Evolutionary conservation across 2,888 invertebrate species (phyloP), one percentile per base, ranked within the genome.

Genomic region (Plebejus melissa): DNA sequence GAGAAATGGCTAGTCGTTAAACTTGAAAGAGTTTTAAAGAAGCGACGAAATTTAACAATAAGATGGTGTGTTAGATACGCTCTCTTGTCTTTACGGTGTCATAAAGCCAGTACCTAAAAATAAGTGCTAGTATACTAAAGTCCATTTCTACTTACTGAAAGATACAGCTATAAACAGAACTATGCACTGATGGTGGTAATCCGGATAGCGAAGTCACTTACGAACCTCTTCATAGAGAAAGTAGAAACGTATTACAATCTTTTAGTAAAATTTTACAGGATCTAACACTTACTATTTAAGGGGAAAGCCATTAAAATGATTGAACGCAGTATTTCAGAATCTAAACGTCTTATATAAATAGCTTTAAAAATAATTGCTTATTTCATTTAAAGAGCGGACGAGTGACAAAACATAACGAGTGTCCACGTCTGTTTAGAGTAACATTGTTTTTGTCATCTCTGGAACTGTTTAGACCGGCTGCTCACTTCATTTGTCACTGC

Each of bases 401-500:
- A 65, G 65, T 9, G 32, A 13, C 32, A 65, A 65, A 65, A 65
- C 65, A 65, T 36, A 65, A 65, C 32, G 32, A 32, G 32, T 65
- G 65, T 32, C 65, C 57, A 57, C 36, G 32, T 74, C 41, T 32
- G 28, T 22, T 60, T 22, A 41, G 65, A 65, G 69, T 54, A 11
- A 41, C 70, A 46, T 71, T 71, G 71, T 71, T 71, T 71, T 71
- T 46, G 41, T 71, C 71, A 46, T 41, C 22, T 71, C 46, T 46
- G 46, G 46, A 41, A 71, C 46, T 46, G 46, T 50, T 41, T 71
- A 71, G 22, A 41, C 71, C 46, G 71, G 22, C 71, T 71, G 71
- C 71, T 71, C 71, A 71, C 71, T 71, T 71, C 71, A 46, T 71
- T 71, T 71, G 71, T 71, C 71, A 71, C 71, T 71, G 71, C 28